phyloP scores from a whole-genome alignment of 2,113 vertebrate species.

The Rousettus leschenaultii region DNA sequence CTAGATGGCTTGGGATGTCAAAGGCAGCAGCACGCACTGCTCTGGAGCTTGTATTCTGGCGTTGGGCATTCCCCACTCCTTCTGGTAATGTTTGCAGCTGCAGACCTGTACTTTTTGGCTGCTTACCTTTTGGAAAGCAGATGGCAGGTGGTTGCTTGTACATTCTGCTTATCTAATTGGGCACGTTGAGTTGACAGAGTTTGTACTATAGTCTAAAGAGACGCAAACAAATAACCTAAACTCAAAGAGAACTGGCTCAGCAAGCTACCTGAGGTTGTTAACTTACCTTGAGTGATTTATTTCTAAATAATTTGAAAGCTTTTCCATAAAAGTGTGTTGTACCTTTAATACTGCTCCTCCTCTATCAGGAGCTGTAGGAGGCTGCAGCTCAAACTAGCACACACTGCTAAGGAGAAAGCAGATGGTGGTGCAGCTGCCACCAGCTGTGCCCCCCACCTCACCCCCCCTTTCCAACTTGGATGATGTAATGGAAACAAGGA shows the following conservation, averaged over 20 bases:
- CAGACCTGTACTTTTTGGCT: background rate
- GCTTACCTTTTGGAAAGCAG: slow-evolving; percentile 57
- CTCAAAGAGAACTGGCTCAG: background rate
- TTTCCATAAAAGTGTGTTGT: slow-evolving; percentile 69
- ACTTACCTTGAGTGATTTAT: slow-evolving; percentile 67
- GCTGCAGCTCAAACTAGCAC: slow-evolving; percentile 85
- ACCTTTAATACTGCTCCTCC: slow-evolving; percentile 63
- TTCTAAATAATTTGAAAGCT: slow-evolving; percentile 62
- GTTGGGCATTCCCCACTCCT: background rate
- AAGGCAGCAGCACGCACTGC: background rate
- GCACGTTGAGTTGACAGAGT: slow-evolving; percentile 44
- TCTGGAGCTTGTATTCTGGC: background rate
- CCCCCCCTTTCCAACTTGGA: slow-evolving; percentile 80
- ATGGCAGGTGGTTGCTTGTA: slow-evolving; percentile 43
- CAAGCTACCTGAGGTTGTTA: slow-evolving; percentile 43
- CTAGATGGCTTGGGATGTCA: background rate
- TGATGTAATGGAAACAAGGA: slow-evolving; percentile 93
- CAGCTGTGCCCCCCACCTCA: slow-evolving; percentile 89
- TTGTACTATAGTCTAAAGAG: slow-evolving; percentile 49
- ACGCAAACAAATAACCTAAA: slow-evolving; percentile 45
- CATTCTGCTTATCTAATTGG: slow-evolving; percentile 47
- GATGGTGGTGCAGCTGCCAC: slow-evolving; percentile 92
- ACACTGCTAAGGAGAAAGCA: slow-evolving; percentile 88
- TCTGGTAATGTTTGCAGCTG: slow-evolving; percentile 29
- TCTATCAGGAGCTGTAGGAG: slow-evolving; percentile 78